A percentile compares a stretch with the other conserved stretches of the same genome.
These are phyloP conservation scores for Dolichomitus sp. DNA, from an alignment of 2,888 invertebrate species.

Conservation along the genomic window DNA sequence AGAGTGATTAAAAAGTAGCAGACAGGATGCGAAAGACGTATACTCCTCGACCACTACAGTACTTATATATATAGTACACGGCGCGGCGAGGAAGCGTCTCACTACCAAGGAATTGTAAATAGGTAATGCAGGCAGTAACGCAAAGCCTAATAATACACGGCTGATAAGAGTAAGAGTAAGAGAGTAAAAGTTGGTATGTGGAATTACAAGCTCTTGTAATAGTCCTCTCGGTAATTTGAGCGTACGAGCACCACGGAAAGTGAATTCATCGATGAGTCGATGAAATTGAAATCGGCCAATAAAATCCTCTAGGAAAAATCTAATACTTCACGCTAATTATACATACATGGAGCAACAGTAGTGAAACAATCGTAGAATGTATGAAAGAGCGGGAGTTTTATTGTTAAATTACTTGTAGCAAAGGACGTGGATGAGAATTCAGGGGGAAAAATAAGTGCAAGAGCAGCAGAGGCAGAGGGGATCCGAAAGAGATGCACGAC, in stretches of 20 bases:
- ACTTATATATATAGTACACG: neutral
- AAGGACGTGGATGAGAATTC: conserved; percentile 16
- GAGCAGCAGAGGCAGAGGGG: neutral
- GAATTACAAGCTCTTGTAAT: conserved; percentile 1
- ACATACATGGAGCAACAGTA: neutral
- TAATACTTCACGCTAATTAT: neutral
- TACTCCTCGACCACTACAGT: neutral
- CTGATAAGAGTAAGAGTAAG: conserved; percentile 51
- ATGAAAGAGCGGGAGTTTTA: conserved; percentile 4
- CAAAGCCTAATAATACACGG: conserved; percentile 17
- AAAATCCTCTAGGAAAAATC: conserved; percentile 11
- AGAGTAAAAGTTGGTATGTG: conserved; percentile 48
- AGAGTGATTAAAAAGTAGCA: neutral
- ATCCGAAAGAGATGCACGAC: conserved; percentile 16
- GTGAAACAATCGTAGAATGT: conserved; percentile 11
- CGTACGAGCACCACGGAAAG: conserved; percentile 8
- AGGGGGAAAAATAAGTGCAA: neutral
- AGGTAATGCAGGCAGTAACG: conserved; percentile 30
- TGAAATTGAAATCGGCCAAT: conserved; percentile 45
- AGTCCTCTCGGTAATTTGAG: neutral
- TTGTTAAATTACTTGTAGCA: conserved; percentile 25
- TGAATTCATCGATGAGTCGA: conserved; percentile 28
- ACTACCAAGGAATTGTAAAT: conserved; percentile 22
- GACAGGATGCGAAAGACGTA: neutral
- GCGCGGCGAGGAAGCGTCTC: neutral